Conservation (phyloP, 1,140 invertebrate species). For the Cydia fagiglandana region DNA sequence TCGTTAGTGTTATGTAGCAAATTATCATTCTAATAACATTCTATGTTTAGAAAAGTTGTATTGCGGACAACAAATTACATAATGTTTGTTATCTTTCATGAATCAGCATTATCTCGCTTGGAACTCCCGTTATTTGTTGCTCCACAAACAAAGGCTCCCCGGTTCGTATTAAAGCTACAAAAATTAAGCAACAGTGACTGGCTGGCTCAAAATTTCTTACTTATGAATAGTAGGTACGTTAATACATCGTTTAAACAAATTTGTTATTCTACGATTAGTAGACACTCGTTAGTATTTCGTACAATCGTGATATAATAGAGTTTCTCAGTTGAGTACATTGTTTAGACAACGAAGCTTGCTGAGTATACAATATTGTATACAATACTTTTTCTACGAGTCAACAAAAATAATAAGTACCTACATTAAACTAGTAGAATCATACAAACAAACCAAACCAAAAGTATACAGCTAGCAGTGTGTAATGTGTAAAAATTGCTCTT, state of each 20-base stretch:
- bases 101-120: conserved; percentile 27
- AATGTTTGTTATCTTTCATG: conserved; percentile 22
- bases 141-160: conserved; percentile 25
- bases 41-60: not conserved
- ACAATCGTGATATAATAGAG: no score
- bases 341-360: no score
- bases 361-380: no score
- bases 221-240: not conserved
- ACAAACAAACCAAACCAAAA: no score
- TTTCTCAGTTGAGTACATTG: no score
- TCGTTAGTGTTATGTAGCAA: conserved; percentile 19
- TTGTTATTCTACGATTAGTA: not conserved
- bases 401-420: no score
- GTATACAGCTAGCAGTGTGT: no score
- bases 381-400: no score
- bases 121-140: conserved; percentile 20
- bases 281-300: no score
- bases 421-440: no score
- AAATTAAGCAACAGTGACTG: conserved; percentile 12
- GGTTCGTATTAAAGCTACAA: conserved; percentile 16
- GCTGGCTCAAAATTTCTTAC: not conserved
- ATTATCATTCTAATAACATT: conserved; percentile 24
- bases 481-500: no score
- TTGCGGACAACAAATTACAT: conserved; percentile 25
- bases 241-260: not conserved